Percentiles rank a stretch among this genome's conserved stretches.
Evolutionary conservation across 2,888 invertebrate genomes (phyloP).

Genomic region (Trichacis sp.): DNA sequence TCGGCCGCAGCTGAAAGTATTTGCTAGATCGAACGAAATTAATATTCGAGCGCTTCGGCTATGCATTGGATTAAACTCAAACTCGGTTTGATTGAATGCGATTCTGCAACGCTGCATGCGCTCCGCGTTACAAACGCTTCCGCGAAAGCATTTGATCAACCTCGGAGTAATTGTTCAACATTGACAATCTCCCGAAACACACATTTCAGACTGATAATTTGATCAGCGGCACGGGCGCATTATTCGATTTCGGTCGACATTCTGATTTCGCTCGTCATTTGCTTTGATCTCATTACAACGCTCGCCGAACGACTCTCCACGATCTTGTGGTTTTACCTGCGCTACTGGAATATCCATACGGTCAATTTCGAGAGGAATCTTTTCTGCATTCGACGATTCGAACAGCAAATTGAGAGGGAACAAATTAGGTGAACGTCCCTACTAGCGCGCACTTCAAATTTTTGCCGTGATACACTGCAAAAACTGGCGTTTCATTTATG

Average conservation of each 20-base stretch:
- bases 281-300: slow-evolving; percentile 33
- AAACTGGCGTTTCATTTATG: no score
- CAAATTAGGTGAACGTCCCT: no score
- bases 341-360: neutral
- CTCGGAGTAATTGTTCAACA: slow-evolving; percentile 43
- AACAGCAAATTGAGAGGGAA: no score
- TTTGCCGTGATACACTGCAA: neutral
- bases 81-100: slow-evolving; percentile 41
- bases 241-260: slow-evolving; percentile 40
- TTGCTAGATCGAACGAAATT: slow-evolving; percentile 31
- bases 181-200: slow-evolving; percentile 43
- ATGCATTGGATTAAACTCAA: slow-evolving; percentile 39
- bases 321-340: slow-evolving; percentile 6
- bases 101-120: slow-evolving; percentile 22
- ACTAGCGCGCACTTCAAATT: slow-evolving; percentile 10
- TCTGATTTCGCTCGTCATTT: slow-evolving; percentile 35
- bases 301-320: neutral
- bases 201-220: slow-evolving; percentile 44
- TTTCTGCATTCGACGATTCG: no score
- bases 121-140: slow-evolving; percentile 36
- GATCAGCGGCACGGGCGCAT: slow-evolving; percentile 38
- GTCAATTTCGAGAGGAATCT: neutral
- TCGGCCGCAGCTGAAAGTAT: slow-evolving; percentile 12
- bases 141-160: slow-evolving; percentile 44
- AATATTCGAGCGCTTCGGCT: slow-evolving; percentile 37